A percentile compares a stretch with the other conserved stretches of the same genome.
Conservation (phyloP, 2,888 invertebrate genomes). For the Stramonita haemastoma region DNA sequence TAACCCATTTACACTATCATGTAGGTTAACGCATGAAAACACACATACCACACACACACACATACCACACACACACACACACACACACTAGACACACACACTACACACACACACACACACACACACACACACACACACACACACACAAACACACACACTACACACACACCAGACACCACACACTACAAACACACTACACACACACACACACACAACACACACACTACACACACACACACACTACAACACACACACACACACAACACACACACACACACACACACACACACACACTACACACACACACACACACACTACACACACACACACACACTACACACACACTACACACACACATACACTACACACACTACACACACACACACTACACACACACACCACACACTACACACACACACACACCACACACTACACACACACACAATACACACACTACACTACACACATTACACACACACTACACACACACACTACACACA, state of each 20-base stretch:
- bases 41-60: constrained; percentile 13
- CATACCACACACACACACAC: constrained; percentile 4
- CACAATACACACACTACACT: too few relatives aligned
- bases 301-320: too few relatives aligned
- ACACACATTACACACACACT: too few relatives aligned
- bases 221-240: not conserved
- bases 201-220: not conserved
- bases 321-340: too few relatives aligned
- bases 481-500: constrained; percentile 4
- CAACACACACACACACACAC: constrained; percentile 2
- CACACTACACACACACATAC: constrained; percentile 4
- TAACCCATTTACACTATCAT: too few relatives aligned
- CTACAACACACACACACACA: not conserved
- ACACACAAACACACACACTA: constrained; percentile 3
- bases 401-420: too few relatives aligned
- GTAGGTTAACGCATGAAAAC: not conserved
- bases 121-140: too few relatives aligned
- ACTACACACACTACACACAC: too few relatives aligned
- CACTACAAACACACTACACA: not conserved
- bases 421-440: constrained; percentile 1
- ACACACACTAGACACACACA: constrained; percentile 3
- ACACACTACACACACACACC: too few relatives aligned
- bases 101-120: constrained; percentile 3
- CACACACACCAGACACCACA: too few relatives aligned
- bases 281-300: constrained; percentile 9